A percentile compares a stretch with the other conserved stretches of the same genome.
phyloP scores from a whole-genome alignment of 2,888 invertebrate genomes.

The Diarsia rubi region DNA sequence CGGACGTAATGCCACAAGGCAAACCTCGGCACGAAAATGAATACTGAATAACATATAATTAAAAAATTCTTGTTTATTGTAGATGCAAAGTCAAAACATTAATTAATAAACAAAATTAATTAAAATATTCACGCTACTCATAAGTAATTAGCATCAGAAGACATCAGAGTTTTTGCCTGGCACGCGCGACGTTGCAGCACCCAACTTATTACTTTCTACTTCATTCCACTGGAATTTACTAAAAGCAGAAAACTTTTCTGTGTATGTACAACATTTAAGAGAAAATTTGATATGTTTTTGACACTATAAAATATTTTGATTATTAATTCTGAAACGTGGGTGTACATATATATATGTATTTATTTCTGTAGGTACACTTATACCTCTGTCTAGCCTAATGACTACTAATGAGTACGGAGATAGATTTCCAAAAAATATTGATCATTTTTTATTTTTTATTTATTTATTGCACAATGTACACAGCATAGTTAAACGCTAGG shows the following conservation, averaged over 20 bases:
- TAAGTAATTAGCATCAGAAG: conserved; percentile 30
- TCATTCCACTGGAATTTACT: conserved; percentile 7
- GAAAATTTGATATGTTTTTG: neutral
- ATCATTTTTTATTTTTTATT: too few relatives aligned
- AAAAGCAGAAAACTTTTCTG: neutral
- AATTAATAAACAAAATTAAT: conserved; percentile 38
- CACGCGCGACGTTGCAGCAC: conserved; percentile 16
- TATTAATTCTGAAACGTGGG: too few relatives aligned
- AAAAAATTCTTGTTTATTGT: neutral
- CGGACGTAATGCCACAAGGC: too few relatives aligned
- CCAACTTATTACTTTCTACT: conserved; percentile 8
- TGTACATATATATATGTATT: neutral
- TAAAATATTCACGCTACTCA: conserved; percentile 28
- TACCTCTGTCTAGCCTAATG: neutral
- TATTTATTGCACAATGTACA: too few relatives aligned
- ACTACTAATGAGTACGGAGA: too few relatives aligned
- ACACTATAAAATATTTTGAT: neutral
- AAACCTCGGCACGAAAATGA: neutral
- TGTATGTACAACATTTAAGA: neutral
- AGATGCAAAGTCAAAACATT: conserved; percentile 32
- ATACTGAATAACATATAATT: neutral
- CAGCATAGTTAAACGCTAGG: too few relatives aligned
- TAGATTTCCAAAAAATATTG: too few relatives aligned
- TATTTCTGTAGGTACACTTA: neutral
- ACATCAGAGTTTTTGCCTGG: neutral